Percentiles rank a stretch among this genome's conserved stretches.
These are phyloP conservation scores for Eueremaeus valkanovi DNA, from an alignment of 2,888 invertebrate genomes.

Conservation along the genomic window DNA sequence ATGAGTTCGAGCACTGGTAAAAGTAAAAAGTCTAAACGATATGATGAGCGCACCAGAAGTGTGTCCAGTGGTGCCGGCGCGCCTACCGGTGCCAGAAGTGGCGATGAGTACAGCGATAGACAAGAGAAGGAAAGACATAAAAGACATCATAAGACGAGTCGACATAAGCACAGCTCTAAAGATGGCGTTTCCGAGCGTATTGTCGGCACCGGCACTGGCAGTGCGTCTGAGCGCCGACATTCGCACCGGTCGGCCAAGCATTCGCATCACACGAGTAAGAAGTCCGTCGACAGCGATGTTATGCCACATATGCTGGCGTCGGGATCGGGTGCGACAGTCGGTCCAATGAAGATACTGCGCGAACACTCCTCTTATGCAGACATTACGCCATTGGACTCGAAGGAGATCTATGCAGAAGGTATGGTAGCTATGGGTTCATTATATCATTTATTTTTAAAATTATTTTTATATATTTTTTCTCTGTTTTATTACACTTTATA, in stretches of 20 bases:
- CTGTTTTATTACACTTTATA: no score
- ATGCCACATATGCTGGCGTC: neutral
- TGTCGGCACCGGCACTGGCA: neutral
- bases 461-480: no score
- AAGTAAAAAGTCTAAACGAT: neutral
- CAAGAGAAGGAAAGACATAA: neutral
- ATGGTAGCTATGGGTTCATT: no score
- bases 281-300: neutral
- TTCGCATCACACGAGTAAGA: neutral
- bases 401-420: conserved; percentile 87
- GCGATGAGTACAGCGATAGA: neutral
- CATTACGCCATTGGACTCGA: conserved; percentile 54
- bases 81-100: no score
- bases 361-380: conserved; percentile 32
- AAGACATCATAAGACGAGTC: conserved; percentile 20
- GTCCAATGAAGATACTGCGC: neutral
- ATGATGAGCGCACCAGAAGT: neutral
- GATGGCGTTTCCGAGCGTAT: neutral
- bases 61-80: neutral
- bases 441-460: no score
- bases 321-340: neutral
- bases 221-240: neutral
- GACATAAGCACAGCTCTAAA: conserved; percentile 9
- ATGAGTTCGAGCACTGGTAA: neutral
- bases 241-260: conserved; percentile 9